Base-by-base conservation (phyloP, 2,888 invertebrate species). In the Netelia fuscicornis region DNA sequence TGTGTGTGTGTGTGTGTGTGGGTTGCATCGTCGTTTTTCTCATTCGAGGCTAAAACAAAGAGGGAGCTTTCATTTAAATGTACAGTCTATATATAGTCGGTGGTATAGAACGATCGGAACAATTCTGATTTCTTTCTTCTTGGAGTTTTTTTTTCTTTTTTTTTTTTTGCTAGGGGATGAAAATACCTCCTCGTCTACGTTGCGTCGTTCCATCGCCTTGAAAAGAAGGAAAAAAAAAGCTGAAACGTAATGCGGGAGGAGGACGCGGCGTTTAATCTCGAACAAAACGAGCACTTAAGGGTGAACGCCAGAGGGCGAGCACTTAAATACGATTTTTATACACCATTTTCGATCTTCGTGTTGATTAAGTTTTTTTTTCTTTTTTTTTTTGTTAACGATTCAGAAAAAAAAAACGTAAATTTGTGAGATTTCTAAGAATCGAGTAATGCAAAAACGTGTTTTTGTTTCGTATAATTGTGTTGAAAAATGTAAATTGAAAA, bases 31-130 rank as follows among this genome's bases (percentile, higher is more conserved):
- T 60, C 13, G 11, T n/a, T 37, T 60, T 52, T 65, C 74, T 62
- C 60, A 68, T 81, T 81, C 58, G 70, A 48, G 70, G 10, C 25
- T 20, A 68, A 83, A 58, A 85, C 85, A 85, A 82, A 70, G 58
- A 44, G n/a, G 9, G 25, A 75, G 68, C 78, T 85, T 75, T 78
- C 68, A 74, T 78, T 64, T 78, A 74, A 58, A 64, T 78, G 70
- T 67, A 68, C 30, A 70, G 42, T 75, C 23, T 60, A 42, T 30
- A 52, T 76, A 20, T 20, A 37, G 52, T 37, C n/a, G 44, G 17
- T 56, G 30, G 58, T 77, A 60, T 67, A 76, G 54, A 67, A 68
- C 72, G 37, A 74, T 78, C 60, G 70, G 75, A 62, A 85, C 84
- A 74, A 84, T 81, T 78, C 65, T 3, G 30, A 30, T 62, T 60